Evolutionary conservation across 2,113 vertebrate genomes (phyloP).

Genomic region (Benitochromis conjunctus): DNA sequence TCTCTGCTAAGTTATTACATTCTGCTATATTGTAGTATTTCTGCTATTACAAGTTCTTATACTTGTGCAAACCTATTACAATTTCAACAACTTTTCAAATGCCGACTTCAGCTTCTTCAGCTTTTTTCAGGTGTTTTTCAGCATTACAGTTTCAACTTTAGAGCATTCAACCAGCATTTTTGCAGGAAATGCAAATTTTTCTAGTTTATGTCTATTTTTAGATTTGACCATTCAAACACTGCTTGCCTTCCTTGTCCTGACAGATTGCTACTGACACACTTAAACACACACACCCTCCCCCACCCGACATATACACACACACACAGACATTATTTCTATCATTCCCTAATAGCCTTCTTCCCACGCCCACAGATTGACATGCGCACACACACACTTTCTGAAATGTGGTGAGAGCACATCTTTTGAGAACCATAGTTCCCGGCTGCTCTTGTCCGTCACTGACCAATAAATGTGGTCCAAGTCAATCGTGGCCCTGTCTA

Average conservation of each 20-base stretch:
- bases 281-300: not conserved
- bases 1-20: no score
- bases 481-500: conserved; percentile 29
- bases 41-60: no score
- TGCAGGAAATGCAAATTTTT: no score
- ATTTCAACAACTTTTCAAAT: no score
- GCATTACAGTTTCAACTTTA: no score
- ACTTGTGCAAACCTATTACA: no score
- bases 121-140: no score
- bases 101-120: no score
- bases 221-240: not conserved
- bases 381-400: not conserved
- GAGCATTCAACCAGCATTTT: no score
- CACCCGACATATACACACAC: not conserved
- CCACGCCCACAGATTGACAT: not conserved
- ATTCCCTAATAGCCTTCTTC: no score
- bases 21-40: no score
- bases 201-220: not conserved
- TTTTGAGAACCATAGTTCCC: not conserved
- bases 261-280: not conserved
- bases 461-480: conserved; percentile 33
- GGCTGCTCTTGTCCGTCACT: conserved; percentile 12
- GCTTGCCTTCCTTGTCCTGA: not conserved
- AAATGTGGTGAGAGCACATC: conserved; percentile 1
- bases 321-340: not conserved